phyloP scores from a whole-genome alignment of 2,797 vertebrate genomes.

The Thaleichthys pacificus region DNA sequence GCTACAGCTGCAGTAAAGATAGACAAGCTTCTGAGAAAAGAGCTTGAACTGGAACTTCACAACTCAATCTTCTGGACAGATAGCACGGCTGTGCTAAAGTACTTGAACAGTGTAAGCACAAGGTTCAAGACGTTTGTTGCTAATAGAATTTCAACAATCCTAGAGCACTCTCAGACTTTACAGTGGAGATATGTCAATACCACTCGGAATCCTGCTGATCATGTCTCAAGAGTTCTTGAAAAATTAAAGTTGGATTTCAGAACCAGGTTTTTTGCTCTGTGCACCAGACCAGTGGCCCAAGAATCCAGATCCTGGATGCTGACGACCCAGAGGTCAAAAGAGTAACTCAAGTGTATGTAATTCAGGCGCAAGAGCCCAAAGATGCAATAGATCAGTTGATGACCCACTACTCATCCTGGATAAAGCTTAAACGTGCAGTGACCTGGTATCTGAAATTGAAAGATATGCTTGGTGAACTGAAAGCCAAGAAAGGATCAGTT shows the following conservation, averaged over 20 bases:
- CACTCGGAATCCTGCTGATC: no score
- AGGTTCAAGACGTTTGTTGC: not conserved
- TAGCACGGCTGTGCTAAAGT: no score
- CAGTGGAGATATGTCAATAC: no score
- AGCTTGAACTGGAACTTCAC: no score
- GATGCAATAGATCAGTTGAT: slow-evolving; percentile 1
- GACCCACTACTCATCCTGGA: slow-evolving; percentile 14
- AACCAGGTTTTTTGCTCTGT: not conserved
- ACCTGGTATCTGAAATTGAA: slow-evolving; percentile 28
- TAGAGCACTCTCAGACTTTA: no score
- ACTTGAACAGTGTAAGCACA: no score
- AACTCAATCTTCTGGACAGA: no score
- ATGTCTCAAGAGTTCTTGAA: no score
- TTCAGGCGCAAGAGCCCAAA: not conserved
- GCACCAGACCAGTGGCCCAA: no score
- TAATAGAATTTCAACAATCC: not conserved
- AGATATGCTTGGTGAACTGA: not conserved
- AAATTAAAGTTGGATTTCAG: not conserved
- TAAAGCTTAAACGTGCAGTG: slow-evolving; percentile 4
- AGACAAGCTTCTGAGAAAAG: no score
- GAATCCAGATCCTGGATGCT: not conserved
- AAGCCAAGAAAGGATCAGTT: not conserved
- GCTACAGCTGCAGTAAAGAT: no score
- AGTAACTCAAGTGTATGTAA: not conserved
- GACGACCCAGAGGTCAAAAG: slow-evolving; percentile 27